Evolutionary conservation across 2,113 vertebrate genomes (phyloP).

Genomic region (Glaucidium brasilianum): DNA sequence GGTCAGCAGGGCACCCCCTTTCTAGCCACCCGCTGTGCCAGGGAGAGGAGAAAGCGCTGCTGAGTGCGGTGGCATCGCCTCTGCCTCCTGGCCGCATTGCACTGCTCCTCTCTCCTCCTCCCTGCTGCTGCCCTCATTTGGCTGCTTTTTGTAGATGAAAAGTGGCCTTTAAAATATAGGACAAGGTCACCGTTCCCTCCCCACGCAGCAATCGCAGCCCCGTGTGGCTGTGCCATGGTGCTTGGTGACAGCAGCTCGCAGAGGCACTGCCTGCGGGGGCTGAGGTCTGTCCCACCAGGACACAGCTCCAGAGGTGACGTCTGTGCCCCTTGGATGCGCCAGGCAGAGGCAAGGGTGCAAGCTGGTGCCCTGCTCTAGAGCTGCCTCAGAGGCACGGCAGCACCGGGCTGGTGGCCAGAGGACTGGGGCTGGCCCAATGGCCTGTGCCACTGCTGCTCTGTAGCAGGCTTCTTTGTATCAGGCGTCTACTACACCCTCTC

Average conservation of each 20-base stretch:
- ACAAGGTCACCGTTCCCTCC: conserved; percentile 49
- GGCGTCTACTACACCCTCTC: rapidly evolving
- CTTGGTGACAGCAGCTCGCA: neutral
- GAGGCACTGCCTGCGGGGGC: neutral
- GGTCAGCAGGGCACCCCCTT: neutral
- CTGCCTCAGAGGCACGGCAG: neutral
- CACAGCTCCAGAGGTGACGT: rapidly evolving
- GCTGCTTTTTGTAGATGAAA: conserved; percentile 24
- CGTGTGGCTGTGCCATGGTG: neutral
- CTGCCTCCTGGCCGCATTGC: neutral
- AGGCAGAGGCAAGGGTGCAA: neutral
- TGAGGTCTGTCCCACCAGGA: rapidly evolving
- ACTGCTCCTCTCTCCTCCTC: neutral
- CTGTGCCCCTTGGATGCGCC: neutral
- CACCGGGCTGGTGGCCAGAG: neutral
- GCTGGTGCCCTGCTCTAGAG: neutral
- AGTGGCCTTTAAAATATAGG: conserved; percentile 57
- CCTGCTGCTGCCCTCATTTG: conserved; percentile 46
- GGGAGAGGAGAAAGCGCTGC: neutral
- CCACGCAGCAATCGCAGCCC: neutral
- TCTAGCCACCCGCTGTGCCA: neutral
- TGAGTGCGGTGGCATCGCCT: neutral
- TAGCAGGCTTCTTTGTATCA: rapidly evolving
- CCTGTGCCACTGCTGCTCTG: neutral
- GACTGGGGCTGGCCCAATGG: neutral